A percentile compares a stretch with the other conserved stretches of the same genome.
Evolutionary conservation across 2,888 invertebrate genomes (phyloP).

Genomic region (Cheilosia soror): DNA sequence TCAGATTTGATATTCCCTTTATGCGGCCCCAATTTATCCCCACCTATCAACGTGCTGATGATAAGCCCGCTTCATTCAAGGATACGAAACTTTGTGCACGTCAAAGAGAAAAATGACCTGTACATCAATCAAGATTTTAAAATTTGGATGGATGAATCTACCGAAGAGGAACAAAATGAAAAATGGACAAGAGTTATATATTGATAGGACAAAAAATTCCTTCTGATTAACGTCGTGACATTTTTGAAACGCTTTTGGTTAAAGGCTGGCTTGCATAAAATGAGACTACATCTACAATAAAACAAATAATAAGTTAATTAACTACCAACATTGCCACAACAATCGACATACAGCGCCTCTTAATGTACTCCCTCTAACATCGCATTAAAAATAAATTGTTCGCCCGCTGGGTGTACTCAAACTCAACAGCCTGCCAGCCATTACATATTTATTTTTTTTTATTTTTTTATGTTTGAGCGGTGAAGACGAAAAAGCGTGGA

Average conservation of each 20-base stretch:
- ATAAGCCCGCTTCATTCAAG: constrained; percentile 56
- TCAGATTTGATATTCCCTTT: constrained; percentile 54
- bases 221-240: constrained; percentile 48
- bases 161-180: constrained; percentile 23
- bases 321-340: constrained; percentile 65
- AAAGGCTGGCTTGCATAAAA: constrained; percentile 9
- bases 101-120: constrained; percentile 59
- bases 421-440: constrained; percentile 70
- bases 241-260: constrained; percentile 31
- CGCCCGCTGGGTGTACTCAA: constrained; percentile 70
- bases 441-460: constrained; percentile 37
- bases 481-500: constrained; percentile 51
- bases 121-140: constrained; percentile 69
- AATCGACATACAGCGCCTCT: constrained; percentile 64
- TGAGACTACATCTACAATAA: constrained; percentile 47
- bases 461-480: constrained; percentile 55
- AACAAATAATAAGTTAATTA: constrained; percentile 75
- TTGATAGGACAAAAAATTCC: constrained; percentile 54
- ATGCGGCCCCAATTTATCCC: constrained; percentile 21
- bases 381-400: constrained; percentile 69
- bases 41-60: constrained; percentile 36
- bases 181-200: constrained; percentile 31
- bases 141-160: constrained; percentile 41
- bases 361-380: constrained; percentile 66
- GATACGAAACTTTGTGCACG: constrained; percentile 49